Conservation (phyloP, 2,888 invertebrate species). For the Noctuana brunneofusca region DNA sequence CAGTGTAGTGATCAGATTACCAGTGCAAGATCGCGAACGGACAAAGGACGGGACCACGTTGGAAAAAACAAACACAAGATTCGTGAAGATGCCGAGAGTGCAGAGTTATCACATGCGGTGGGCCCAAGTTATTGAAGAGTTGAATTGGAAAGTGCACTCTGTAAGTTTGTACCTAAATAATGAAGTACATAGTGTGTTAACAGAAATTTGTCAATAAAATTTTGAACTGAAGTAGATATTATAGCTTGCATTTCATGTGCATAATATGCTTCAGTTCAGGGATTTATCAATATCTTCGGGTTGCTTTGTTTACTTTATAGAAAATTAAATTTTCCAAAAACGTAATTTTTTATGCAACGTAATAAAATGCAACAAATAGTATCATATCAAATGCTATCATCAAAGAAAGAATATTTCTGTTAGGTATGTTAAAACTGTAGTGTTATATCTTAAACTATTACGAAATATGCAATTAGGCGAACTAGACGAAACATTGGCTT, state of each 20-base stretch:
- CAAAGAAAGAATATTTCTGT: too few species aligned
- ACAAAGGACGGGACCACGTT: constrained; percentile 38
- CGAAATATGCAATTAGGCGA: constrained; percentile 15
- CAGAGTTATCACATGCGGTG: constrained; percentile 59
- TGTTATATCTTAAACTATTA: neutral
- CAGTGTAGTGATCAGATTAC: constrained; percentile 42
- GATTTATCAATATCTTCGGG: neutral
- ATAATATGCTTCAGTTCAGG: too few species aligned
- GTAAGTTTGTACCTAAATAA: constrained; percentile 59
- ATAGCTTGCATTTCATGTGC: constrained; percentile 14
- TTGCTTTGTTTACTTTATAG: too few species aligned
- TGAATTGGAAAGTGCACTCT: constrained; percentile 58
- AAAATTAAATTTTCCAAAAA: too few species aligned
- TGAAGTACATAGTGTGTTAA: constrained; percentile 23
- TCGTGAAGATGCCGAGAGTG: constrained; percentile 42
- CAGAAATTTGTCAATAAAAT: too few species aligned
- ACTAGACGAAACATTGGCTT: constrained; percentile 1
- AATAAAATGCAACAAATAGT: too few species aligned
- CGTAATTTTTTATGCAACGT: too few species aligned
- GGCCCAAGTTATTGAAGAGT: constrained; percentile 69
- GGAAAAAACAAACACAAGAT: constrained; percentile 34
- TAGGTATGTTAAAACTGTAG: neutral
- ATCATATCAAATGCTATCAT: too few species aligned
- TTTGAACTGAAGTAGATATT: constrained; percentile 18
- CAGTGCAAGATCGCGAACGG: constrained; percentile 10